phyloP scores from a whole-genome alignment of 2,888 invertebrate species.

The Cerastis leucographa region DNA sequence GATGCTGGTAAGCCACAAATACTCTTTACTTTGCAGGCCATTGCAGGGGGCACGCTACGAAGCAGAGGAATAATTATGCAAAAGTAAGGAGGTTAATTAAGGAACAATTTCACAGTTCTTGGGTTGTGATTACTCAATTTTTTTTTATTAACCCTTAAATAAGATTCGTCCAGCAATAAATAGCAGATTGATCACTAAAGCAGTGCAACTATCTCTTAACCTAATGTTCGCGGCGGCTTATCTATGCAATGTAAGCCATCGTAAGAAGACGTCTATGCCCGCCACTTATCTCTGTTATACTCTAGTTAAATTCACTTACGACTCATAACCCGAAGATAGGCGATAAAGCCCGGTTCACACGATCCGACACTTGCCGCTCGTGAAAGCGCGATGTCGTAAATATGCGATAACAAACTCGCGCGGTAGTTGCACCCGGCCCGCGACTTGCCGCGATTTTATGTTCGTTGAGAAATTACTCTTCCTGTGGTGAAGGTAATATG shows the following conservation, averaged over 20 bases:
- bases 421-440: not conserved
- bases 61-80: not conserved
- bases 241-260: not conserved
- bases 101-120: not conserved
- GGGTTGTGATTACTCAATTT: too few relatives aligned
- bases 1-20: not conserved
- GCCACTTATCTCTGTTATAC: conserved; percentile 23
- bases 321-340: conserved; percentile 42
- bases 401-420: conserved; percentile 41
- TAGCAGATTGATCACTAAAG: not conserved
- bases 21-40: not conserved
- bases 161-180: not conserved
- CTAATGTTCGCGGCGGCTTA: not conserved
- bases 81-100: not conserved
- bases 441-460: conserved; percentile 5
- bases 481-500: not conserved
- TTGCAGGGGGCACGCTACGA: not conserved
- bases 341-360: conserved; percentile 49
- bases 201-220: too few relatives aligned
- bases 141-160: too few relatives aligned
- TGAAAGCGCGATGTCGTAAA: conserved; percentile 51
- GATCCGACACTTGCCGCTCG: conserved; percentile 31
- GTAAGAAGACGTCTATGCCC: not conserved
- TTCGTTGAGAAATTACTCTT: not conserved
- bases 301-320: conserved; percentile 51